These are phyloP conservation scores for Chlorodrepanis virens DNA, from an alignment of 2,113 vertebrate genomes.

Conservation along the genomic window DNA sequence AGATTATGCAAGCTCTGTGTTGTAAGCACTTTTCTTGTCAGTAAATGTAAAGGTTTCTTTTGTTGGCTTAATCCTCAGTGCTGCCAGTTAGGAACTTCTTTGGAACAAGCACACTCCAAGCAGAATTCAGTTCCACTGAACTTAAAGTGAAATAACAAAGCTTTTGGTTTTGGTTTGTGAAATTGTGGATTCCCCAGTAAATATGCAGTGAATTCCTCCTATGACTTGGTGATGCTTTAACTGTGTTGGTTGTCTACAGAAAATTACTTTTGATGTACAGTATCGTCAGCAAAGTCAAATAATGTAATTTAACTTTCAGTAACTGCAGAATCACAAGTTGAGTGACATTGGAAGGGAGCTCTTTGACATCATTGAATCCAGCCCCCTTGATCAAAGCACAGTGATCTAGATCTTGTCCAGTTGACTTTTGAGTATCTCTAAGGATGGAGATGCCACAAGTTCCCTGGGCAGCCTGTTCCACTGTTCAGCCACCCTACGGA, in stretches of 20 bases:
- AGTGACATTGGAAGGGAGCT: neutral
- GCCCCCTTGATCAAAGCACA: rapidly evolving
- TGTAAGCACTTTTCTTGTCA: neutral
- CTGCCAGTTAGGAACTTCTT: neutral
- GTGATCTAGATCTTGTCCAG: neutral
- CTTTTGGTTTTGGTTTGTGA: neutral
- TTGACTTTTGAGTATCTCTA: neutral
- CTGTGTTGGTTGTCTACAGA: neutral
- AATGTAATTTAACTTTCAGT: neutral
- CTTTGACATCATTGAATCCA: neutral
- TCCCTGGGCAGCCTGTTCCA: neutral
- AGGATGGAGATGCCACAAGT: neutral
- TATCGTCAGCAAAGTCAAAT: neutral
- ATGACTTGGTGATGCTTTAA: neutral
- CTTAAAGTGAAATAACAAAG: neutral
- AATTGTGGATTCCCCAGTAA: neutral
- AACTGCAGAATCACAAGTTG: neutral
- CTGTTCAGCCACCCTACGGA: neutral
- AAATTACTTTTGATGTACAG: neutral
- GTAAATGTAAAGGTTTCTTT: neutral
- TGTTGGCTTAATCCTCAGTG: neutral
- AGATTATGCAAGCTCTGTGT: neutral
- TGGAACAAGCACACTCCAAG: neutral
- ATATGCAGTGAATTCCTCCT: neutral
- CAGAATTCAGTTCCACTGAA: neutral